Evolutionary conservation across 1,140 invertebrate species (phyloP), one percentile per base, ranked within the genome.

Genomic region (Camponotus floridanus): DNA sequence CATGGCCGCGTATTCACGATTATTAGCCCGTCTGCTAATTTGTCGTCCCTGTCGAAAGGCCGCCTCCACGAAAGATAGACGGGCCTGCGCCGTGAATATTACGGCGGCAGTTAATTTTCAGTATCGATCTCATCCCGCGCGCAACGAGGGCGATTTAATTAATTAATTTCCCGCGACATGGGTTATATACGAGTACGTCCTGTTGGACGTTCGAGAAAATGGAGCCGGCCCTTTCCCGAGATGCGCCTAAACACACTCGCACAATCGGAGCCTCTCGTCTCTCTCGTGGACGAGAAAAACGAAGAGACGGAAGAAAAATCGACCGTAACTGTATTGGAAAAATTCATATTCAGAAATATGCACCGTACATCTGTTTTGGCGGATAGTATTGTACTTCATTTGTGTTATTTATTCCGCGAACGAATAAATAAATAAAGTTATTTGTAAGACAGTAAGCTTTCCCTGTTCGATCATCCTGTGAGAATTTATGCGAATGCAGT

Each of bases 111-210:
- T 74, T 84, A 88, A 87, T 76, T 87, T 87, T 88, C 78, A 76
- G 87, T 84, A 88, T 88, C 87, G 87, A 88, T 88, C 48, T 51
- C 86, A 87, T 87, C 64, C 67, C 18, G 45, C 55, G 64, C 68
- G 39, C 78, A 84, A 84, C 78, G 70, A 68, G 71, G 78, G 55
- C 86, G 87, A 88, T 88, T 74, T 88, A 87, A 88, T 88, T 88
- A 87, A 88, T 88, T 88, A 88, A 88, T 87, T 88, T 81, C 48
- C 61, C 76, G 78, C 57, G 78, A 87, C 78, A 65, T 84, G 86
- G 87, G 67, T 84, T 88, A 51, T 51, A 51, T 51, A 87, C 86
- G 78, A 71, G 87, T 79, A 84, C 71, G 26, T 26, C 86, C 55
- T 18, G 80, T 84, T 59, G 76, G 70, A 74, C 76, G 87, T 87